phyloP scores from a whole-genome alignment of 2,797 vertebrate genomes.

The Heliangelus exortis region DNA sequence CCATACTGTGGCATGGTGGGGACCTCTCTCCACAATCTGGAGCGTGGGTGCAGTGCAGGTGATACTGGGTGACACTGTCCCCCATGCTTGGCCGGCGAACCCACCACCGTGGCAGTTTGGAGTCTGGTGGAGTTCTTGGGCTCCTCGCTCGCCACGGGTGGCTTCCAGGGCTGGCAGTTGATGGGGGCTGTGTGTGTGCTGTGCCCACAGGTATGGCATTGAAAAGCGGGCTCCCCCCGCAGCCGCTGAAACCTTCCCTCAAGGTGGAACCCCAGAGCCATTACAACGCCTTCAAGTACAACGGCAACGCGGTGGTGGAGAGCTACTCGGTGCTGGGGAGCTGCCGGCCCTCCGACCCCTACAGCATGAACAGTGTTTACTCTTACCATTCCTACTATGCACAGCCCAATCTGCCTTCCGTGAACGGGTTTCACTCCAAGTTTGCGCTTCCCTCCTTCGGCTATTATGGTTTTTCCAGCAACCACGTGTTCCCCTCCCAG shows the following conservation, averaged over 20 bases:
- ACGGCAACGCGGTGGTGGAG: constrained; percentile 85
- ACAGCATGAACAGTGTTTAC: constrained; percentile 89
- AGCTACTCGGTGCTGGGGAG: constrained; percentile 89
- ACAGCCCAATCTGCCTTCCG: constrained; percentile 89
- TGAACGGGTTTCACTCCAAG: constrained; percentile 94
- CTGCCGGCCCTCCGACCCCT: constrained; percentile 89
- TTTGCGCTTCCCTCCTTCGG: constrained; percentile 88
- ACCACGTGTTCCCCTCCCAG: constrained; percentile 88
- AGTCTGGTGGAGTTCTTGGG: accelerated
- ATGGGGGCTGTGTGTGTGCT: constrained; percentile 19
- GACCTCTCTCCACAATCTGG: neutral
- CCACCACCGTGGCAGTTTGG: accelerated
- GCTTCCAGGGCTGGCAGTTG: accelerated
- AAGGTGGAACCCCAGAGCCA: constrained; percentile 83
- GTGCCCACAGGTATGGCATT: constrained; percentile 73
- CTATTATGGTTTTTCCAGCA: constrained; percentile 90
- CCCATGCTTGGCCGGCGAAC: accelerated
- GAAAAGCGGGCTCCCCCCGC: constrained; percentile 84
- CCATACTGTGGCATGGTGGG: accelerated
- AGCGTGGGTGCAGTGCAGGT: accelerated
- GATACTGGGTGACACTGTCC: accelerated
- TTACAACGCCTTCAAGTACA: constrained; percentile 87
- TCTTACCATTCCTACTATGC: constrained; percentile 95
- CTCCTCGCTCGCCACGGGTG: neutral
- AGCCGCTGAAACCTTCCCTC: constrained; percentile 88